These are phyloP conservation scores for Cichlasoma orientale DNA, from an alignment of 2,797 vertebrate species.

Conservation along the genomic window DNA sequence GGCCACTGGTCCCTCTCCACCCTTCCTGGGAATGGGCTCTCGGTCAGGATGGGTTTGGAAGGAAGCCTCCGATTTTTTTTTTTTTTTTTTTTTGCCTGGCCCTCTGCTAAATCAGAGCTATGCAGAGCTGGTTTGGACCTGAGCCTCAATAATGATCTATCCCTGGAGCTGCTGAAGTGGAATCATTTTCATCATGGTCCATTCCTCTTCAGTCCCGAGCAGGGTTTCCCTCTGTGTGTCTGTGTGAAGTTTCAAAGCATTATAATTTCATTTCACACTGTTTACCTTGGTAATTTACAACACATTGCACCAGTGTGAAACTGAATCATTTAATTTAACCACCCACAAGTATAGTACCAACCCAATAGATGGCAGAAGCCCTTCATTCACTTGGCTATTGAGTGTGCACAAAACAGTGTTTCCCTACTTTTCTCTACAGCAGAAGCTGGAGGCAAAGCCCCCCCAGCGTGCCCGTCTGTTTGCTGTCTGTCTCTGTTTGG, in stretches of 20 bases:
- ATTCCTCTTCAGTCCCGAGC: slow-evolving; percentile 27
- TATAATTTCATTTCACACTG: slow-evolving; percentile 50
- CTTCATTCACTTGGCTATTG: slow-evolving; percentile 24
- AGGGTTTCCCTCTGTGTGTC: slow-evolving; percentile 20
- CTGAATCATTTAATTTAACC: slow-evolving; percentile 30
- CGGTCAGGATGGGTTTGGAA: slow-evolving; percentile 68
- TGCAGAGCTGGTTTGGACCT: slow-evolving; percentile 63
- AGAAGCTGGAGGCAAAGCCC: slow-evolving; percentile 43
- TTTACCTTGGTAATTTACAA: slow-evolving; percentile 45
- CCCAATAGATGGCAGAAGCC: slow-evolving; percentile 24
- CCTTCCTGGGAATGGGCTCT: slow-evolving; percentile 65
- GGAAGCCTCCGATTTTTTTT: slow-evolving; percentile 47
- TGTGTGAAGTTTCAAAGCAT: slow-evolving; percentile 38
- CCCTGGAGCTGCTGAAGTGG: slow-evolving; percentile 49
- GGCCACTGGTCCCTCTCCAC: slow-evolving; percentile 66
- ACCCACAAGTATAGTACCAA: neutral
- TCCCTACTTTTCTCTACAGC: slow-evolving; percentile 29
- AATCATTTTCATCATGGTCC: slow-evolving; percentile 55
- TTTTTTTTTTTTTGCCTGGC: slow-evolving; percentile 39
- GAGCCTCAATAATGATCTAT: slow-evolving; percentile 55
- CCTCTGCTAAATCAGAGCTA: slow-evolving; percentile 61
- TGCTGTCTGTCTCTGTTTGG: slow-evolving; percentile 60
- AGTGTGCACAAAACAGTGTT: slow-evolving; percentile 35
- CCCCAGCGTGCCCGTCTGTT: slow-evolving; percentile 49
- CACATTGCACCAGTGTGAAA: slow-evolving; percentile 31